phyloP scores from a whole-genome alignment of 2,888 invertebrate species.

The Erynnis tages region DNA sequence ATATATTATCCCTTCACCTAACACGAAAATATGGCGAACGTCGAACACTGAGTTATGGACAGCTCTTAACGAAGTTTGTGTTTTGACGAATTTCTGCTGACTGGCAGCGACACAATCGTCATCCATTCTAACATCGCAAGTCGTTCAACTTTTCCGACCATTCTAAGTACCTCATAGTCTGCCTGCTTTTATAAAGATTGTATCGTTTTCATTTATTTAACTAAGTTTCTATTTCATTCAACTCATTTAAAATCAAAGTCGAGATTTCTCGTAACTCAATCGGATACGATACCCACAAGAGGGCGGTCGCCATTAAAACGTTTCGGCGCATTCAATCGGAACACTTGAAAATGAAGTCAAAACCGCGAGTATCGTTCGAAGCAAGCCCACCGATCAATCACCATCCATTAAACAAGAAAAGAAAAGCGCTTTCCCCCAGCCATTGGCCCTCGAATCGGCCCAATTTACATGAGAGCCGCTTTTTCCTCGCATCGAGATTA shows the following conservation, averaged over 20 bases:
- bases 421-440: slow-evolving; percentile 79
- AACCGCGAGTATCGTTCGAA: slow-evolving; percentile 74
- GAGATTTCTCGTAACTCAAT: neutral
- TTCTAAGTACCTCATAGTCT: too few relatives aligned
- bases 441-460: slow-evolving; percentile 79
- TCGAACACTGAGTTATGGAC: too few relatives aligned
- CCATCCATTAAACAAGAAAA: slow-evolving; percentile 81
- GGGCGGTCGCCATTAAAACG: slow-evolving; percentile 31
- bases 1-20: neutral
- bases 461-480: slow-evolving; percentile 82
- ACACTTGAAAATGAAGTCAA: slow-evolving; percentile 72
- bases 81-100: too few relatives aligned
- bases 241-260: neutral
- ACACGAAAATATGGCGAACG: too few relatives aligned
- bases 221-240: too few relatives aligned
- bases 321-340: slow-evolving; percentile 59
- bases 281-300: slow-evolving; percentile 9
- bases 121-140: too few relatives aligned
- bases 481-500: slow-evolving; percentile 81
- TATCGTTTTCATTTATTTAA: too few relatives aligned
- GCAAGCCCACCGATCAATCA: slow-evolving; percentile 75
- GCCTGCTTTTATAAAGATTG: too few relatives aligned
- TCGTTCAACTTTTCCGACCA: too few relatives aligned
- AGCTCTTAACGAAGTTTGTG: too few relatives aligned
- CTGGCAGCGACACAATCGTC: too few relatives aligned